A percentile compares a stretch with the other conserved stretches of the same genome.
These are phyloP conservation scores for Agrotis exclamationis DNA, from an alignment of 2,888 invertebrate species.

Conservation along the genomic window DNA sequence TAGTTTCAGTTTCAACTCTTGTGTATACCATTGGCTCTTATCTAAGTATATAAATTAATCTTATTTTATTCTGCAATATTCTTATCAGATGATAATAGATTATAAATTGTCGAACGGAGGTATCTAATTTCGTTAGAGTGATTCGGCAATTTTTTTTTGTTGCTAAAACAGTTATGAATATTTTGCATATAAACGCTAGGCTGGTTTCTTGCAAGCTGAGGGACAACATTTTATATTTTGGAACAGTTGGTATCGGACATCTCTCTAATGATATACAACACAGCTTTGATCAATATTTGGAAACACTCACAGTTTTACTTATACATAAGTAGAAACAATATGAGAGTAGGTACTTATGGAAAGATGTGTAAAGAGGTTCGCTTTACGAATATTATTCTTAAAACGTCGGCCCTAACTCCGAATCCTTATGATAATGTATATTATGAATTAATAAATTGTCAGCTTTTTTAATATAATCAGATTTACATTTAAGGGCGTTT, in stretches of 20 bases:
- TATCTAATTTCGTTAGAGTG: slow-evolving; percentile 60
- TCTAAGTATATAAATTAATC: slow-evolving; percentile 73
- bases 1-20: slow-evolving; percentile 72
- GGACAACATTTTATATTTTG: slow-evolving; percentile 45
- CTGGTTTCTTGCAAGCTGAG: slow-evolving; percentile 36
- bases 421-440: slow-evolving; percentile 84
- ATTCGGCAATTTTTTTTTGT: slow-evolving; percentile 42
- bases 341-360: slow-evolving; percentile 86
- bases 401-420: slow-evolving; percentile 59
- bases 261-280: slow-evolving; percentile 34
- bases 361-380: slow-evolving; percentile 77
- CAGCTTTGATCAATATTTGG: slow-evolving; percentile 43
- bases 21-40: slow-evolving; percentile 73
- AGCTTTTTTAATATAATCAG: slow-evolving; percentile 89
- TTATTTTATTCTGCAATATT: slow-evolving; percentile 80
- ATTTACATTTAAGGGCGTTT: slow-evolving; percentile 81
- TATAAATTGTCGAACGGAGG: slow-evolving; percentile 74
- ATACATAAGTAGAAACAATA: slow-evolving; percentile 72
- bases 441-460: slow-evolving; percentile 88
- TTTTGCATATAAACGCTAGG: slow-evolving; percentile 28
- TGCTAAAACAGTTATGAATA: slow-evolving; percentile 30
- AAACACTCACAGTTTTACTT: slow-evolving; percentile 52
- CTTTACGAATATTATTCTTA: slow-evolving; percentile 69
- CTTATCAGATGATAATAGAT: slow-evolving; percentile 77
- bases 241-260: slow-evolving; percentile 32